Evolutionary conservation across 2,113 vertebrate genomes (phyloP), one percentile per base, ranked within the genome.

Genomic region (Pluvianellus socialis): DNA sequence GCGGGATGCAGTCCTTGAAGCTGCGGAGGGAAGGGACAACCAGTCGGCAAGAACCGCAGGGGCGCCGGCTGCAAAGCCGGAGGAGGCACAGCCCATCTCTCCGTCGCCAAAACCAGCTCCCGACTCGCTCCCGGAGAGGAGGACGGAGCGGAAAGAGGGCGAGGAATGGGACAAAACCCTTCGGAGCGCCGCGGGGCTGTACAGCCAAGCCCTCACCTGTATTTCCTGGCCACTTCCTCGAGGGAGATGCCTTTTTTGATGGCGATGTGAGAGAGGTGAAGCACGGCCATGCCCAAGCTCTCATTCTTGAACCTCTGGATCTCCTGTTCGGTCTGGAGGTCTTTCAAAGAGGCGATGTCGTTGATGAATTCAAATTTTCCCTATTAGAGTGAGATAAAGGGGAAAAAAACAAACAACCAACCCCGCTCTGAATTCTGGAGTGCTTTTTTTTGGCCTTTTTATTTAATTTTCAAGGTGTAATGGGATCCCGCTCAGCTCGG

Each of bases 261-360:
- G 24, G 99, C 98, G 0, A 98, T 96, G 86, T 99, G 98, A 5
- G 98, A 99, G 3, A 99, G 98, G 56, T 99, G 99, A 8, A 99
- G 98, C 33, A 99, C 98, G 0, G 99, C 99, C 99, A 99, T 99
- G 17, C 99, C 99, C 91, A 99, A 56, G 58, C 99, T 99, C 76
- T 99, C 99, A 1, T 99, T 99, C 97, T 99, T 99, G 88, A 99
- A 99, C 62, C 96, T 96, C 93, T 98, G 98, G 9, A 98, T 79
- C 59, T 99, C 99, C n/a, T 98, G 98, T 6, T 99, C 98, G 0
- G 90, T 98, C 4, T 88, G 88, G 2, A 98, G 58, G 3, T 98
- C 98, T 71, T 97, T 97, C 95, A 99, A 96, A 0, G 98, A 98
- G 0, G 97, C 96, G 3, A 98, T 95, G 2, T 99, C 99, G 11